These are phyloP conservation scores for Xiphophorus birchmanni DNA, from an alignment of 2,797 vertebrate species.

Conservation along the genomic window DNA sequence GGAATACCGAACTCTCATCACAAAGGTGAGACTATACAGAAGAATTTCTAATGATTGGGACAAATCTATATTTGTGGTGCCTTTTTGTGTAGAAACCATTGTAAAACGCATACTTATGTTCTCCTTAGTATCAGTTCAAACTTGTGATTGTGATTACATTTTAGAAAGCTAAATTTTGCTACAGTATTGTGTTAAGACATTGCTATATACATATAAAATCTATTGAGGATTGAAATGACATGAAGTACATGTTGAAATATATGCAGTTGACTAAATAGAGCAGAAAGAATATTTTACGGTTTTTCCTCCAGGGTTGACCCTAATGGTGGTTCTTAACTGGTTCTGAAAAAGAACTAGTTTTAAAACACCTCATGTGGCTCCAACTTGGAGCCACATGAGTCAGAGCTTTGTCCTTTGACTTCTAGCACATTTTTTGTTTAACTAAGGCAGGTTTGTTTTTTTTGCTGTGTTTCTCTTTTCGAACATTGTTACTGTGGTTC, in stretches of 20 bases:
- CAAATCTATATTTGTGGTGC: background rate
- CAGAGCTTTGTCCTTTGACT: conserved; percentile 1
- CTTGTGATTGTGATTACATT: background rate
- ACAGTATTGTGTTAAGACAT: background rate
- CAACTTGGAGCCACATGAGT: background rate
- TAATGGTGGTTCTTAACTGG: too few species aligned
- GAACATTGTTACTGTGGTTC: conserved; percentile 26
- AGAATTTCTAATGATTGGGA: background rate
- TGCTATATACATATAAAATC: background rate
- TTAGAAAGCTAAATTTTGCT: background rate
- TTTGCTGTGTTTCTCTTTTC: background rate
- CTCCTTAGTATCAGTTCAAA: background rate
- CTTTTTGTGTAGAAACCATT: background rate
- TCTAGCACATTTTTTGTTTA: conserved; percentile 2
- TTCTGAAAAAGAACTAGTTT: background rate
- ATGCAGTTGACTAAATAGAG: background rate
- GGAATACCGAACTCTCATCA: conserved; percentile 97
- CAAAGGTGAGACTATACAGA: conserved; percentile 85
- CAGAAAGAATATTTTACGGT: background rate
- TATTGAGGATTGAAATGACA: background rate
- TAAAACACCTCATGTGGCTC: too few species aligned
- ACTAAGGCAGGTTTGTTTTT: background rate
- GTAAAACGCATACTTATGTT: background rate
- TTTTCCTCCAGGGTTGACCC: background rate
- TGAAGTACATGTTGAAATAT: background rate